Percentiles rank a stretch among this genome's conserved stretches.
Conservation (phyloP, 1,140 invertebrate genomes). For the fruit fly (Drosophila melanogaster) region Release_6_plus_ISO1_MT NT_033777.3:22130501-22131000, state of each 20-base stretch:
- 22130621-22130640: not conserved
- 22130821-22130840: not conserved
- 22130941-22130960: constrained; percentile 83
- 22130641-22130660: constrained; percentile 85
- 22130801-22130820: not conserved
- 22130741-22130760: constrained; percentile 85
- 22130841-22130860: too few relatives aligned
- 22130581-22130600: constrained; percentile 85
- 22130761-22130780: constrained; percentile 86
- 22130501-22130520: constrained; percentile 86
- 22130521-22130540: constrained; percentile 85
- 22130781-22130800: constrained; percentile 86
- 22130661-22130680: constrained; percentile 87
- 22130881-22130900: constrained; percentile 86
- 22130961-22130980: constrained; percentile 82
- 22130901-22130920: constrained; percentile 76
- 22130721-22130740: constrained; percentile 85
- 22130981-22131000: constrained; percentile 86
- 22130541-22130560: constrained; percentile 86
- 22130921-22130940: constrained; percentile 77
- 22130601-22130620: not conserved
- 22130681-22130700: constrained; percentile 87
- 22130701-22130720: constrained; percentile 86
- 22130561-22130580: constrained; percentile 86
- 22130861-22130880: constrained; percentile 86